A percentile compares a stretch with the other conserved stretches of the same genome.
These are phyloP conservation scores for Pteromalus puparum DNA, from an alignment of 1,140 invertebrate genomes.

Conservation along the genomic window DNA sequence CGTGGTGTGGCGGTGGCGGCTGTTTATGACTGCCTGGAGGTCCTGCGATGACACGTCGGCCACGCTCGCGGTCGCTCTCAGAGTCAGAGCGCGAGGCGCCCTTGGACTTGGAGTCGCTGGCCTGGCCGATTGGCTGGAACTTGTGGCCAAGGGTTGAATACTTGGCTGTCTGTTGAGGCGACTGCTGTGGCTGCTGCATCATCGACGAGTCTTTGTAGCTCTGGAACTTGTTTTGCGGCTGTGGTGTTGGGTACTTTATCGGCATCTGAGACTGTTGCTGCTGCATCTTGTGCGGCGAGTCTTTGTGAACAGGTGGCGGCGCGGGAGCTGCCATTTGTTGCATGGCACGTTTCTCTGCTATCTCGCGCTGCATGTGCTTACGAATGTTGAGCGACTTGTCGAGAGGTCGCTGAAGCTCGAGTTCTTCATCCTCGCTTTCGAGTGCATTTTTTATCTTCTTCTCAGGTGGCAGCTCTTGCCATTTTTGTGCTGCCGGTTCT, in stretches of 20 bases:
- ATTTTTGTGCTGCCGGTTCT: conserved; percentile 67
- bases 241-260: conserved; percentile 70
- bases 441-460: conserved; percentile 60
- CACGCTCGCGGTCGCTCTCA: conserved; percentile 70
- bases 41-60: conserved; percentile 56
- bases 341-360: conserved; percentile 68
- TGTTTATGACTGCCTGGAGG: conserved; percentile 53
- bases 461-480: conserved; percentile 66
- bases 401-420: conserved; percentile 67
- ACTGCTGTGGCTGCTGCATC: conserved; percentile 55
- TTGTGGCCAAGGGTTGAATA: conserved; percentile 68
- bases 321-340: conserved; percentile 64
- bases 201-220: conserved; percentile 66
- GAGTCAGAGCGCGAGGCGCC: conserved; percentile 69
- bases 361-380: conserved; percentile 72
- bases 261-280: conserved; percentile 55
- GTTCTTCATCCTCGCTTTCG: conserved; percentile 70
- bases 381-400: conserved; percentile 71
- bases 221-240: conserved; percentile 69
- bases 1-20: conserved; percentile 60
- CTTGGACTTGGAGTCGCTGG: conserved; percentile 44
- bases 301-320: conserved; percentile 71
- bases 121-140: conserved; percentile 72
- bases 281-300: conserved; percentile 72
- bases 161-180: conserved; percentile 53